Base-by-base conservation (phyloP, 1,140 invertebrate genomes). In the Habropoda laboriosa region DNA sequence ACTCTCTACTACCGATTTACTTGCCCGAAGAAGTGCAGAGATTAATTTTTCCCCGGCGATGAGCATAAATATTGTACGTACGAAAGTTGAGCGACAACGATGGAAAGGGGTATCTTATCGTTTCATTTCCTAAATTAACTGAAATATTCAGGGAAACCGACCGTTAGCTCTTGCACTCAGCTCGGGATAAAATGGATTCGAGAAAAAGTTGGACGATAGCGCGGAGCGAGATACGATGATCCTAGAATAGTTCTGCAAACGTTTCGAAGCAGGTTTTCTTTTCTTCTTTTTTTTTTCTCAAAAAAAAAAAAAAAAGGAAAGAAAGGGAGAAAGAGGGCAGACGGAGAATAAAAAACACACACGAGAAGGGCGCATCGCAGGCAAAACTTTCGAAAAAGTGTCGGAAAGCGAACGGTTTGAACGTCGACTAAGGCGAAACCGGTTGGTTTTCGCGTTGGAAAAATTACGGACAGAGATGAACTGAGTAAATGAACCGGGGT, bases 401-500 rank as follows among this genome's bases (percentile, higher is more conserved):
- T 64, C 35, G 6, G 24, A 6, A 35, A 49, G 16, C 45, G 61
- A 30, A 42, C 16, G 32, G n/a, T 18, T 18, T 24, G 38, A 40
- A 61, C 40, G 40, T 57, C 40, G 42, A 58, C 42, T 42, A 63
- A 49, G 49, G 71, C 71, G 32, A 64, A 74, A 27, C 60, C 32
- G 60, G 16, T 51, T 32, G 60, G 47, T 74, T 49, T 32, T 74
- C 57, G 45, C 67, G n/a, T 38, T 58, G 71, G 72, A 64, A 74
- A 74, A 74, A 74, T 74, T 74, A 74, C 72, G 72, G 60, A 40
- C 58, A 24, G 38, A 57, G 70, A 72, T 47, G 70, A 60, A 67
- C 51, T 38, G 71, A 72, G 64, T 51, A 82, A 82, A 82, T 67
- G 81, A 83, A 83, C 73, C 64, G 51, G 61, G 72, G 40, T 73